Conservation (phyloP, 2,113 vertebrate genomes). For the Pedetes capensis region DNA sequence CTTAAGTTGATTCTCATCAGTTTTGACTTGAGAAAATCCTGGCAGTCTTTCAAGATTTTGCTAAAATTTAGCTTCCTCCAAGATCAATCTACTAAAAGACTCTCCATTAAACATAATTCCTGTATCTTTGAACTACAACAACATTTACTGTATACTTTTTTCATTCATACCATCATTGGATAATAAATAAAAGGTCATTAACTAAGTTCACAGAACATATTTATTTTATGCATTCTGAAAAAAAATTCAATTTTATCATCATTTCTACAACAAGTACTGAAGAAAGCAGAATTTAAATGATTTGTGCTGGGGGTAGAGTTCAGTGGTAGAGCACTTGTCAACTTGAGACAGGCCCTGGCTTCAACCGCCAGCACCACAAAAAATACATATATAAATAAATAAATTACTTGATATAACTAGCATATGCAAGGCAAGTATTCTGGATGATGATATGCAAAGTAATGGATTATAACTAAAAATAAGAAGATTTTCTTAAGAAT, state of each 20-base stretch:
- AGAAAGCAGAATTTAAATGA: conserved; percentile 13
- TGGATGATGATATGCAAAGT: not conserved
- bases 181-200: conserved; percentile 29
- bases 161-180: not conserved
- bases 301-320: not conserved
- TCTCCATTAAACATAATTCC: not conserved
- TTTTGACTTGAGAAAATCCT: conserved; percentile 33
- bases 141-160: not conserved
- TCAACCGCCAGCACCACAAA: not conserved
- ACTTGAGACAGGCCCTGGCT: not conserved
- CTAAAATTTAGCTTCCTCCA: not conserved
- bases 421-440: conserved; percentile 6
- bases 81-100: not conserved
- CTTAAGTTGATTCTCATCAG: not conserved
- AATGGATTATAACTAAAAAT: not conserved
- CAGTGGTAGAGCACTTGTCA: too few relatives aligned
- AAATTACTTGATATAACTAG: not conserved
- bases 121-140: not conserved
- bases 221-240: not conserved
- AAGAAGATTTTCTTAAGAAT: not conserved
- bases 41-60: not conserved
- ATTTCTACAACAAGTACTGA: not conserved
- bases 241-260: not conserved
- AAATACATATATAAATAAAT: not conserved
- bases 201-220: not conserved